Percentiles rank a stretch among this genome's conserved stretches.
Evolutionary conservation across 2,888 invertebrate genomes (phyloP).

Genomic region (Hanleya hanleyi): DNA sequence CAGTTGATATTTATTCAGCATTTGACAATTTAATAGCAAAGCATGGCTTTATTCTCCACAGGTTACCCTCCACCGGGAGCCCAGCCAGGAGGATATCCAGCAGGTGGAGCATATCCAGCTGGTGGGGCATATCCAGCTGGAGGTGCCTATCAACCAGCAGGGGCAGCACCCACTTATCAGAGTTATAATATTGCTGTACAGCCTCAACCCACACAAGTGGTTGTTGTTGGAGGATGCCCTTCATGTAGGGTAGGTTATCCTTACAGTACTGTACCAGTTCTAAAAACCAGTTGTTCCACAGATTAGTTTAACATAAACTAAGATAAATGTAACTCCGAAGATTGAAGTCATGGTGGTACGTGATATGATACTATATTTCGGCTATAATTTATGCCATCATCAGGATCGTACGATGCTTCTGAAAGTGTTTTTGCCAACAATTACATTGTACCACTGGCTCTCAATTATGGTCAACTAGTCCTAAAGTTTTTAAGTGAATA

Average conservation of each 20-base stretch:
- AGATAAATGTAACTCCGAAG: too few species aligned
- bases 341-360: background rate
- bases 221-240: conserved; percentile 90
- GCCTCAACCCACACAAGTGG: conserved; percentile 79
- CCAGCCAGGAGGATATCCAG: conserved; percentile 7
- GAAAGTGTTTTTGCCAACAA: too few species aligned
- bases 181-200: conserved; percentile 32
- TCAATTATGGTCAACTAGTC: too few species aligned
- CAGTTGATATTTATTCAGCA: too few species aligned
- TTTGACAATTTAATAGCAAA: too few species aligned
- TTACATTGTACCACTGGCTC: too few species aligned
- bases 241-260: conserved; percentile 83
- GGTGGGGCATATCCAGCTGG: conserved; percentile 24
- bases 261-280: too few species aligned
- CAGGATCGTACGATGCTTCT: too few species aligned
- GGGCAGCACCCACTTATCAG: conserved; percentile 70
- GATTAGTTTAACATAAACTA: too few species aligned
- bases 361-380: background rate
- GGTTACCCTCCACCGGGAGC: conserved; percentile 17
- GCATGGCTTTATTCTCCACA: too few species aligned
- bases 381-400: background rate
- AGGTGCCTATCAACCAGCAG: conserved; percentile 33
- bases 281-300: too few species aligned
- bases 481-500: too few species aligned
- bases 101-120: conserved; percentile 13